Base-by-base conservation (phyloP, 2,797 vertebrate species). In the Limosa lapponica region DNA sequence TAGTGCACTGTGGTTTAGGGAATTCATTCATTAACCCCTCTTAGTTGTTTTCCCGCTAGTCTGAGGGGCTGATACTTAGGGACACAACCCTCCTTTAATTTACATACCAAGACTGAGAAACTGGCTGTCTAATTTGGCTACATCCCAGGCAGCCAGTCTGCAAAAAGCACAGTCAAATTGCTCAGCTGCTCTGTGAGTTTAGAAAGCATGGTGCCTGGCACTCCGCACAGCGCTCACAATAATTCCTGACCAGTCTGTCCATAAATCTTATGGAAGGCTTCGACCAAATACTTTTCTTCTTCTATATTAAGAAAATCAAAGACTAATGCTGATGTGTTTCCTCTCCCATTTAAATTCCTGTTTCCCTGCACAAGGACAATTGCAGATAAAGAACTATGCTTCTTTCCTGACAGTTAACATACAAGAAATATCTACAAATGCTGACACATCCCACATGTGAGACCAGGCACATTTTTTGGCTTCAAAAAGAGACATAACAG, bases 111-210 rank as follows among this genome's bases (percentile, higher is more conserved):
- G 75, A 11, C 89, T 81, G 79, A 90, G 82, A 81, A 91, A 27
- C 84, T 95, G 84, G 72, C 89, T 95, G 89, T 77, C 61, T 93
- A 67, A 78, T 85, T 95, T 96, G 95, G 94, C 95, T 96, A 23
- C 3, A 17, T 75, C 91, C 95, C 95, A 97, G 86, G 54, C 81
- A 89, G 81, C 32, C 59, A 8, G 91, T 28, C 82, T 88, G 94
- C 6, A 16, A 95, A 96, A 95, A 90, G 69, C 90, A 27, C 94
- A 91, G 58, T 92, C 89, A 52, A 58, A 94, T 75, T 84, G 88
- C 79, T 95, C 91, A 95, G 95, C 91, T 95, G 84, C 84, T 93
- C 65, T 78, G 89, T 0, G 10, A 78, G 30, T 41, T 92, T 71
- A 28, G 81, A 71, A 81, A 80, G 64, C 52, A 32, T 23, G 8